Conservation (phyloP, 2,113 vertebrate species). For the Loxodonta africana region DNA sequence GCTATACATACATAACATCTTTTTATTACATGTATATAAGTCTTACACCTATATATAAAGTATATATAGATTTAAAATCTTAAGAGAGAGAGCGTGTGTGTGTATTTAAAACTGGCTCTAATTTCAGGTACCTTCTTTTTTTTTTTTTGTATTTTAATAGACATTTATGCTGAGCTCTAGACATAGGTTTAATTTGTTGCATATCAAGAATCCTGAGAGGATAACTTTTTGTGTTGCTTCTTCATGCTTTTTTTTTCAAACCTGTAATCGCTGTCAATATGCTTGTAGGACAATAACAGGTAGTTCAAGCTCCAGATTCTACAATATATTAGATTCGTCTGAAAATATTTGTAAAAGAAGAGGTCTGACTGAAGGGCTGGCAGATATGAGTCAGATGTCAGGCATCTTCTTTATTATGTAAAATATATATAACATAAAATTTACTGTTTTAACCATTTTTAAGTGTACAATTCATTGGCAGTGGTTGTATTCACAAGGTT, state of each 20-base stretch:
- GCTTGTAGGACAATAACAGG: constrained; percentile 90
- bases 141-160: constrained; percentile 73
- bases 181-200: constrained; percentile 79
- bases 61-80: too few species aligned
- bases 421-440: background rate
- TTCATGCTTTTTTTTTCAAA: constrained; percentile 83
- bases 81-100: too few species aligned
- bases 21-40: background rate
- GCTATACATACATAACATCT: background rate
- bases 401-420: background rate
- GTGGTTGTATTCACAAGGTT: background rate
- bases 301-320: constrained; percentile 87
- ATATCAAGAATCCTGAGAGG: constrained; percentile 89
- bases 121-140: background rate
- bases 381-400: background rate
- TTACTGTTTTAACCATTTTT: background rate
- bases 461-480: background rate
- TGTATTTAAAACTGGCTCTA: too few species aligned
- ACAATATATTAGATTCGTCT: constrained; percentile 64
- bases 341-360: background rate
- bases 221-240: constrained; percentile 86
- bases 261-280: constrained; percentile 86
- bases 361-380: background rate
- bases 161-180: constrained; percentile 74
- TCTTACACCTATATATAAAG: background rate